A percentile compares a stretch with the other conserved stretches of the same genome.
Conservation (phyloP, 92 coral and sea anemone genomes). For the Parazoanthus swiftii region DNA sequence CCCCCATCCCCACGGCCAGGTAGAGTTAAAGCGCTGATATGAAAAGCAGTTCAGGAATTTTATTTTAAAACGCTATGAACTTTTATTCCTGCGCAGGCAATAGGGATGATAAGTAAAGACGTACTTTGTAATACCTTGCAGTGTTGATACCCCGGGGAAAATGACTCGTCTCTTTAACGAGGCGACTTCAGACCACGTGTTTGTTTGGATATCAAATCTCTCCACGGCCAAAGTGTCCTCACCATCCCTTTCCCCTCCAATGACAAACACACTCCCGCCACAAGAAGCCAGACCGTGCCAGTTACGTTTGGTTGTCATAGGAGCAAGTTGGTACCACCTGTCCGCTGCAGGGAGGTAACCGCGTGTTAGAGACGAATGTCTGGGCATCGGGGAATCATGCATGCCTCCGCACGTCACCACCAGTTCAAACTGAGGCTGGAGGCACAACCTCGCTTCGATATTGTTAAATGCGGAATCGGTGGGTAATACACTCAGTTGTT, state of each 20-base stretch:
- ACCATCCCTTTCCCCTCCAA: slow-evolving; percentile 84
- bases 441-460: slow-evolving; percentile 59
- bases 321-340: slow-evolving; percentile 70
- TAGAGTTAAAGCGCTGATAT: too few species aligned
- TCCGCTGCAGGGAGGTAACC: slow-evolving; percentile 70
- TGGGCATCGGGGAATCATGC: slow-evolving; percentile 42
- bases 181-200: slow-evolving; percentile 57
- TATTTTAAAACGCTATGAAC: too few species aligned
- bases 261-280: slow-evolving; percentile 54
- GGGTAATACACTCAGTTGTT: slow-evolving; percentile 1
- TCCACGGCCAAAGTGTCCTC: slow-evolving; percentile 67
- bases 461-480: slow-evolving; percentile 25
- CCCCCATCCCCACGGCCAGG: too few species aligned
- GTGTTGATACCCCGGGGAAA: slow-evolving; percentile 67
- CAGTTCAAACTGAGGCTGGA: slow-evolving; percentile 68
- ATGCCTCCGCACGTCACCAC: slow-evolving; percentile 66
- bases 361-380: slow-evolving; percentile 52
- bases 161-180: slow-evolving; percentile 57
- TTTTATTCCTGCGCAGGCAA: too few species aligned
- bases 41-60: too few species aligned
- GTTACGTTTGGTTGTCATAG: slow-evolving; percentile 70
- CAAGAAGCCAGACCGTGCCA: slow-evolving; percentile 77
- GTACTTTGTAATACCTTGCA: slow-evolving; percentile 42
- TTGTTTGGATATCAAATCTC: slow-evolving; percentile 55
- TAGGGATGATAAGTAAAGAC: too few species aligned